These are phyloP conservation scores for Coracopsis vasa DNA, from an alignment of 2,113 vertebrate species.

Conservation along the genomic window DNA sequence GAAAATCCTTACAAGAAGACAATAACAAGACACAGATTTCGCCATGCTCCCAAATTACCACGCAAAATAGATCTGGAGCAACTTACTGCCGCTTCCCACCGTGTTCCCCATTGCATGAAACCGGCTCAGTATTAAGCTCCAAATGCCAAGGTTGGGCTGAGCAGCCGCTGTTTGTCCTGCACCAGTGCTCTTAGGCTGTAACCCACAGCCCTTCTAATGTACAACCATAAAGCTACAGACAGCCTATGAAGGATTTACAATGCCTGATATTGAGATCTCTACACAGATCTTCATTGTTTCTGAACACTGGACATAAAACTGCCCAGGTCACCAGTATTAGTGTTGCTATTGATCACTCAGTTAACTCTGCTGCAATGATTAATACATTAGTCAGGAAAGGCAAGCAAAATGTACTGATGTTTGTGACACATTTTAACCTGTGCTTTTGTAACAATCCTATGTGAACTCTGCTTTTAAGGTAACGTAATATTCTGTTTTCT, in stretches of 20 bases:
- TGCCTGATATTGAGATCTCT: not conserved
- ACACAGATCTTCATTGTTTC: not conserved
- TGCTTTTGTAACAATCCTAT: not conserved
- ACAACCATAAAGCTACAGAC: not conserved
- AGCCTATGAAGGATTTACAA: not conserved
- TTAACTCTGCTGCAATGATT: not conserved
- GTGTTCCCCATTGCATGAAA: not conserved
- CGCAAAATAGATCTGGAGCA: not conserved
- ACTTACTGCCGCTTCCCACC: not conserved
- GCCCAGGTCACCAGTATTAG: not conserved
- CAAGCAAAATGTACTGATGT: not conserved
- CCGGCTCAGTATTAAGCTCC: not conserved
- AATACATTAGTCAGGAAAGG: not conserved
- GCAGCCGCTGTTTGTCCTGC: not conserved
- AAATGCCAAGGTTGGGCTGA: not conserved
- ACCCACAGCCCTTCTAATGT: rapidly evolving
- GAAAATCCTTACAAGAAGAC: not conserved
- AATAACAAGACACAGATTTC: not conserved
- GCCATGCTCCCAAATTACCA: not conserved
- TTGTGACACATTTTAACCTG: not conserved
- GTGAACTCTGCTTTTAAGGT: not conserved
- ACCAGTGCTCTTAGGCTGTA: not conserved
- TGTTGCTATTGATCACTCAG: not conserved
- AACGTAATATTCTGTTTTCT: not conserved
- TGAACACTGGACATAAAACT: not conserved